Evolutionary conservation across 2,797 vertebrate species (phyloP), one percentile per base, ranked within the genome.

Genomic region (Acomys russatus): DNA sequence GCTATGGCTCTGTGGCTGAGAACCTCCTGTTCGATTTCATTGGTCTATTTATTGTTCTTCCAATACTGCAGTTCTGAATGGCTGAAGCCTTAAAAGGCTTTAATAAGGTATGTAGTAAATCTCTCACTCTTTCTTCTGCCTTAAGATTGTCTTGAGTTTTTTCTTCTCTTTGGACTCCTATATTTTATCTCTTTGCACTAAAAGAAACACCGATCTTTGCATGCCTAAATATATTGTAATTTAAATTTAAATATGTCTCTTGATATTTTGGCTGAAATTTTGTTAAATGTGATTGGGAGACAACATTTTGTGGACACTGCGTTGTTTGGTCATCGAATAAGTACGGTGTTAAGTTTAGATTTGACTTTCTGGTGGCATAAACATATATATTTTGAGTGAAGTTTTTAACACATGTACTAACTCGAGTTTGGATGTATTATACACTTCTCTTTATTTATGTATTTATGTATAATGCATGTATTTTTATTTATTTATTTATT

Each of bases 31-130:
- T 92, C 7, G 33, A 28, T 70, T 88, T 90, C 73, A 71, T 23
- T 79, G 59, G 61, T 25, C 18, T 92, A 25, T 88, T 92, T 94
- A 66, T 83, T 33, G 59, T 91, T 90, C 25, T 94, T 79, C n/a
- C 10, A 64, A 77, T 49, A 93, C 11, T 18, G 51, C 70, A 70
- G 61, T 56, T 94, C 17, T 91, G 18, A 95, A 73, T 92, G 85
- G 15, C 15, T 82, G 25, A 85, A 94, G 63, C 44, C 82, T 95
- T 20, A 92, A 76, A 35, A 35, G 74, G 10, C 61, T 68, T 80
- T 84, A 71, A 56, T 73, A 96, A 66, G 23, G 49, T 61, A 17
- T 35, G 68, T 3, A 30, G 6, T 73, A 92, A 49, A 44, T 79
- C 23, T 90, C 9, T 68, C 25, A 76, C 8, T 76, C 49, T 33